Conservation (phyloP, 1,140 invertebrate species). For the Drepana arcuata region DNA sequence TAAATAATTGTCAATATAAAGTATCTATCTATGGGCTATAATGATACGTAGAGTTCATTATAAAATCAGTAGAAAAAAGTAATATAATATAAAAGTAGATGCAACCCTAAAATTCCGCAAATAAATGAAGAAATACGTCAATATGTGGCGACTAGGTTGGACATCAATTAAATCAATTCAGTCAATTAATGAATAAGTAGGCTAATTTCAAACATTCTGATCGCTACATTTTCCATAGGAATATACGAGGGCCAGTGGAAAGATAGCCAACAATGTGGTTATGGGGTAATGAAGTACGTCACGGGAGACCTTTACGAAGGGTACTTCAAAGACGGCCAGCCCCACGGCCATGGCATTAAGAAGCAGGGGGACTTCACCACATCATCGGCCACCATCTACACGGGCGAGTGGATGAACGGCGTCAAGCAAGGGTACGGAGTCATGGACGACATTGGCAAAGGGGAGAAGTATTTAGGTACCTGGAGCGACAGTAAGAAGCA, state of each 20-base stretch:
- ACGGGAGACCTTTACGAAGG: slow-evolving; percentile 86
- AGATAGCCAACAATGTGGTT: slow-evolving; percentile 87
- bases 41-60: too few species aligned
- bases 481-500: slow-evolving; percentile 88
- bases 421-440: slow-evolving; percentile 88
- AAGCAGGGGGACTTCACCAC: slow-evolving; percentile 85
- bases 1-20: too few species aligned
- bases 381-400: slow-evolving; percentile 83
- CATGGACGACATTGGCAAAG: slow-evolving; percentile 87
- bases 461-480: slow-evolving; percentile 91
- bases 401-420: slow-evolving; percentile 87
- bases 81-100: too few species aligned
- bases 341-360: slow-evolving; percentile 87
- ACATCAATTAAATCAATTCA: too few species aligned
- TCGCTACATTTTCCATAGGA: too few species aligned
- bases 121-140: too few species aligned
- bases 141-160: too few species aligned
- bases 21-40: too few species aligned
- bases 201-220: too few species aligned
- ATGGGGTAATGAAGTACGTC: slow-evolving; percentile 80
- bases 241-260: slow-evolving; percentile 89
- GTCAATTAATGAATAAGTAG: too few species aligned
- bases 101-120: too few species aligned
- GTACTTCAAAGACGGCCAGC: slow-evolving; percentile 86
- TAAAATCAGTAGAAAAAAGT: too few species aligned